These are phyloP conservation scores for Myotis myotis DNA, from an alignment of 2,797 vertebrate species.

Conservation along the genomic window DNA sequence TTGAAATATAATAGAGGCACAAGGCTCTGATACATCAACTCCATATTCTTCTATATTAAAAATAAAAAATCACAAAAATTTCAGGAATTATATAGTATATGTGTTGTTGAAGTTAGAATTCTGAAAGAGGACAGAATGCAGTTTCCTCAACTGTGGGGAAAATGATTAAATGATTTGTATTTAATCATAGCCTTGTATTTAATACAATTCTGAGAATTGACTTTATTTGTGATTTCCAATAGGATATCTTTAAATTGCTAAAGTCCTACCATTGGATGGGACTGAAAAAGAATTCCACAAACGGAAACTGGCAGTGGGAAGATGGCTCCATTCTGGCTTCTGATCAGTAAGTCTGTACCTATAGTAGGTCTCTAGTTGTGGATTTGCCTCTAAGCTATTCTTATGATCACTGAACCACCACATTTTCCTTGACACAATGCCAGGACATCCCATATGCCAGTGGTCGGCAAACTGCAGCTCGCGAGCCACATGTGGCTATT, in stretches of 20 bases:
- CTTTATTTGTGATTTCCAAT: neutral
- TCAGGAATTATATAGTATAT: neutral
- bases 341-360: conserved; percentile 52
- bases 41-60: neutral
- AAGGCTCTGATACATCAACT: neutral
- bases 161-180: neutral
- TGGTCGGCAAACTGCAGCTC: no score
- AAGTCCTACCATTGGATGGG: conserved; percentile 68
- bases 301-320: conserved; percentile 68
- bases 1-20: neutral
- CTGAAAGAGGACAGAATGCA: neutral
- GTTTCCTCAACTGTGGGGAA: neutral
- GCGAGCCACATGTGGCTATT: rapidly evolving
- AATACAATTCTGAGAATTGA: neutral
- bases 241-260: conserved; percentile 72
- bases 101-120: neutral
- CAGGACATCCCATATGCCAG: neutral
- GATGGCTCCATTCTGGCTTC: conserved; percentile 46
- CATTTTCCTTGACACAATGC: neutral
- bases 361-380: neutral
- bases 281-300: neutral
- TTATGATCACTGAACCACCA: neutral
- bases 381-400: neutral
- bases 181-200: neutral
- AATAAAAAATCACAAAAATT: neutral